Base-by-base conservation (phyloP, 1,140 invertebrate genomes). In the Musca domestica region DNA sequence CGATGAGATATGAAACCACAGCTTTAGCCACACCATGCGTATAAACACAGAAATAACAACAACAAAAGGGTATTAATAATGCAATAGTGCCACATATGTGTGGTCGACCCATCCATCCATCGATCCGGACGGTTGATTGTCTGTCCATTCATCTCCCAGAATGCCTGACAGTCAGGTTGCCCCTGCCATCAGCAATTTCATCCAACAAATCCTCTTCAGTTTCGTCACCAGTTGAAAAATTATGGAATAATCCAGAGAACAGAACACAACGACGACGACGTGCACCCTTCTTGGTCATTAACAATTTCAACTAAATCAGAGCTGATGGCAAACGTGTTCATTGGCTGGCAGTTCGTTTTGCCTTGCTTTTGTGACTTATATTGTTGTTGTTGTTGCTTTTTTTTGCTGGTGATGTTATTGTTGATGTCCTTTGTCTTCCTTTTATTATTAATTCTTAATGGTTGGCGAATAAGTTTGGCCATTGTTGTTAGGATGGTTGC, bases 31-130 rank as follows among this genome's bases (percentile, higher is more conserved):
- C 56, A 34, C 17, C 56, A 61, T 34, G 27, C n/a, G 52, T 15
- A 23, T 15, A 17, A 61, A 61, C 27, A 41, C 34, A 7, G 34
- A 41, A 41, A 41, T 12, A 41, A 41, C 30, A 20, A 41, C 5
- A 61, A 61, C 5, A 61, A 30, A 3, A 30, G 10, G 5, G 30
- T 61, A 61, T 61, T 61, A 61, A 61, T 61, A 61, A 61, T 61
- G 30, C 56, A 61, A 61, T 61, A 61, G 56, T 61, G 27, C 27
- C 56, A 61, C 56, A 61, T 61, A 61, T 61, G 56, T 61, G 56
- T 61, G 56, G 30, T 61, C 56, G 56, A 41, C 6, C 56, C 27
- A 27, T 34, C 27, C 54, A 41, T 41, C 34, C 5, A 12, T 41
- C 10, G 6, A 41, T 41, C 4, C 34, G 34, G 34, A 2, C 34